Base-by-base conservation (phyloP, 2,113 vertebrate genomes). In the Corynorhinus townsendii region DNA sequence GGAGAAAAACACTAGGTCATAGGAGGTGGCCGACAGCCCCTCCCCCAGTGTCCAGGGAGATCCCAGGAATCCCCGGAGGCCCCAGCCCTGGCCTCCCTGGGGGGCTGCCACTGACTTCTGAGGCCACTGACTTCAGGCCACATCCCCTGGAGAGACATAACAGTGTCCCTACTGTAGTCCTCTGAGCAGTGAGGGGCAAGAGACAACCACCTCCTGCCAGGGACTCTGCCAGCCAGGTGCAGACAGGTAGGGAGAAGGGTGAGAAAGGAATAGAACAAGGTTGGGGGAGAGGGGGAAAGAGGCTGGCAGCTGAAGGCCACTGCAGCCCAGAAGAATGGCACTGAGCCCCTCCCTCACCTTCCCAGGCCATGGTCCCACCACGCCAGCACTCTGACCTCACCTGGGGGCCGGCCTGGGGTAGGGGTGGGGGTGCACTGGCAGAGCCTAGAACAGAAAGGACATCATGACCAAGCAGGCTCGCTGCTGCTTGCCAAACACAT, bases 71-170 rank as follows among this genome's bases (percentile, higher is more conserved):
- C 62, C 9, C n/a, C 43, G 35, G 64, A 79, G 76, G 17, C 71
- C 12, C 14, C 8, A 24, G 40, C 17, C 72, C 66, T 43, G 40
- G 49, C 33, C n/a, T 3, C 3, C 20, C 4, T 19, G 49, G 68
- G 4, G 1, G 12, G n/a, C 15, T 4, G 9, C 52, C 54, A 52
- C 30, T 62, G 38, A 56, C 52, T 43, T 17, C 68, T 59, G 7
- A 8, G 24, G 3, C 16, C 40, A 26, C 17, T 45, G 85, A 43
- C 10, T 3, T 64, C 4, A 38, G 20, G 30, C 14, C 19, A 3
- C 3, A 17, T 22, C 4, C 35, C n/a, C n/a, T 11, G 3, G 56
- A 33, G 4, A 49, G 12, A 33, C 0, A 0, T 30, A 43, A 45
- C 15, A 24, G 47, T 35, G 12, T 12, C n/a, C 24, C 59, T 2